Percentiles rank a stretch among this genome's conserved stretches.
Evolutionary conservation across 2,797 vertebrate genomes (phyloP).

Genomic region (Microtus californicus): DNA sequence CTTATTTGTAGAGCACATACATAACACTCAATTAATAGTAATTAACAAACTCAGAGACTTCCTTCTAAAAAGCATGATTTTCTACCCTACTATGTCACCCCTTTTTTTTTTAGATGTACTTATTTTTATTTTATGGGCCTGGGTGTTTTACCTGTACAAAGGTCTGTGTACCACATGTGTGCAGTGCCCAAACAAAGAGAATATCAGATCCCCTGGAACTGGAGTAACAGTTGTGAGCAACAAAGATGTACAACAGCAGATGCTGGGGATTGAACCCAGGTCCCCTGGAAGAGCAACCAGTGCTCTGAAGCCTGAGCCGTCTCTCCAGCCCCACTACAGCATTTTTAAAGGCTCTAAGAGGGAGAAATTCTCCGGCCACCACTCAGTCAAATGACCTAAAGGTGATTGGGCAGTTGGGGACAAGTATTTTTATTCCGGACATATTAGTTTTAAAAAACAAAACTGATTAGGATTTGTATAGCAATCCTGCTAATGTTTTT

Average conservation of each 20-base stretch:
- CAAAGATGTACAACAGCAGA: background rate
- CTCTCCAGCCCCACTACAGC: background rate
- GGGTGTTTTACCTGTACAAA: background rate
- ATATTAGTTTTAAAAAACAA: slow-evolving; percentile 34
- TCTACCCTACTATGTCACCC: background rate
- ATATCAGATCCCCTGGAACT: background rate
- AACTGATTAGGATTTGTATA: background rate
- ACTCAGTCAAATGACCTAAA: background rate
- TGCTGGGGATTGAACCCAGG: background rate
- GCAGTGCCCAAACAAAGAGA: background rate
- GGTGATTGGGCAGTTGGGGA: background rate
- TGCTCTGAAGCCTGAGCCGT: background rate
- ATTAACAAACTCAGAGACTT: slow-evolving; percentile 6
- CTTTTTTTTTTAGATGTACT: background rate
- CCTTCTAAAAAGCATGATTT: slow-evolving; percentile 3
- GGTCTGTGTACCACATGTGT: background rate
- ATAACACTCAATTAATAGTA: background rate
- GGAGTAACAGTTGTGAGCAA: background rate
- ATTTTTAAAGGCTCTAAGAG: background rate
- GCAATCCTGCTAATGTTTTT: background rate
- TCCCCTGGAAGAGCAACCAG: background rate
- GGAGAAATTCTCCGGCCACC: background rate
- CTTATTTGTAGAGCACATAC: background rate
- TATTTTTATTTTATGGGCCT: background rate
- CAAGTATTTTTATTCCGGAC: slow-evolving; percentile 34